Percentiles rank a stretch among this genome's conserved stretches.
Conservation (phyloP, 1,140 invertebrate species). For the Triops longicaudatus region DNA sequence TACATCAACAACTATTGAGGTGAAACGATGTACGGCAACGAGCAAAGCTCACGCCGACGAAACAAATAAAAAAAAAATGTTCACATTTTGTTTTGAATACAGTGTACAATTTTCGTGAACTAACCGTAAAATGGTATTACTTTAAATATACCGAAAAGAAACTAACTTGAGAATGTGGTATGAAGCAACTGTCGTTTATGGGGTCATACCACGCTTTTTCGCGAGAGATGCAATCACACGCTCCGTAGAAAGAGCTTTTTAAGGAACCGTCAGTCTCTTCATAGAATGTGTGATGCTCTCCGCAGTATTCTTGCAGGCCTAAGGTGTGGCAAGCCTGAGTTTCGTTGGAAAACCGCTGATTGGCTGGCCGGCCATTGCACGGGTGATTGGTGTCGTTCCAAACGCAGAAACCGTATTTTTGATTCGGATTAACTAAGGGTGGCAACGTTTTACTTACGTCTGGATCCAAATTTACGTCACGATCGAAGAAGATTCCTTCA, state of each 20-base stretch:
- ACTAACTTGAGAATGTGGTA: not conserved
- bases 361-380: not conserved
- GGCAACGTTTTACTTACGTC: not conserved
- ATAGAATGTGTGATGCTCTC: not conserved
- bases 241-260: not conserved
- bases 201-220: slow-evolving; percentile 7
- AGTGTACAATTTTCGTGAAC: no score
- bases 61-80: no score
- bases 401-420: not conserved
- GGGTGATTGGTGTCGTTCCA: not conserved
- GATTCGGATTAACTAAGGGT: not conserved
- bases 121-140: no score
- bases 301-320: not conserved
- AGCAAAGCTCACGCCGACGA: no score
- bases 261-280: not conserved
- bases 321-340: not conserved
- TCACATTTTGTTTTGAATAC: no score
- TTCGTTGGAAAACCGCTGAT: slow-evolving; percentile 6
- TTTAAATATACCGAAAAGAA: no score
- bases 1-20: no score
- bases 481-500: not conserved
- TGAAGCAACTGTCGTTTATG: not conserved
- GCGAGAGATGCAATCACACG: not conserved
- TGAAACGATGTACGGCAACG: no score
- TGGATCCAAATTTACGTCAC: not conserved